phyloP scores from a whole-genome alignment of 2,113 vertebrate genomes.

The Anser cygnoides region DNA sequence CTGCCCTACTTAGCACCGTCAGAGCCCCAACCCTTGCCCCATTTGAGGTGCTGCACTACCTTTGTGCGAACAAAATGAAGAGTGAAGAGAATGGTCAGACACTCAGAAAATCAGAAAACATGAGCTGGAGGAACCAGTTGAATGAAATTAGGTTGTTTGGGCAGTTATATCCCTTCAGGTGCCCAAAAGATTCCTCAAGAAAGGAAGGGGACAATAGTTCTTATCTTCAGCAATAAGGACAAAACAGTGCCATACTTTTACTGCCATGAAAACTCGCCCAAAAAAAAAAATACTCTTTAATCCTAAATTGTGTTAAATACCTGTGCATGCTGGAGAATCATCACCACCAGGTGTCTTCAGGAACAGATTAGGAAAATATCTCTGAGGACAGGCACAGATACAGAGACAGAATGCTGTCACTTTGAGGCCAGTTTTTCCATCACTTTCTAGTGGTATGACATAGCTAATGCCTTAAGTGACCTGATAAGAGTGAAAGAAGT shows the following conservation, averaged over 20 bases:
- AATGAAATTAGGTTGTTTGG: fast-evolving
- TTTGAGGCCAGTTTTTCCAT: neutral
- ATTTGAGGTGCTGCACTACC: neutral
- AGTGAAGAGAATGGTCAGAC: fast-evolving
- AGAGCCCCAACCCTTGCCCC: neutral
- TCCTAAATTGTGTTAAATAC: neutral
- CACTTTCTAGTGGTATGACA: neutral
- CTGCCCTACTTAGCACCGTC: neutral
- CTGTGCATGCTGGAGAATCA: neutral
- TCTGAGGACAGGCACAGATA: neutral
- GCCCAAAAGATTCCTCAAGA: neutral
- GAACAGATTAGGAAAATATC: neutral
- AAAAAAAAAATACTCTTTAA: neutral
- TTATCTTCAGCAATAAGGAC: neutral
- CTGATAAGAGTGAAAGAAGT: neutral
- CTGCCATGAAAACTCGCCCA: neutral
- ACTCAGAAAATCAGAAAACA: neutral
- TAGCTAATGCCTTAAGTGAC: neutral
- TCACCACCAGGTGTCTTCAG: neutral
- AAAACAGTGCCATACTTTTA: neutral
- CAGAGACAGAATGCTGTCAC: neutral
- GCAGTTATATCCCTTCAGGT: neutral
- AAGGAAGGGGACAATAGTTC: neutral
- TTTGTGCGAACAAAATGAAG: neutral
- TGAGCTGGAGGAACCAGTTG: fast-evolving